Base-by-base conservation (phyloP, 2,888 invertebrate species). In the Pristionchus fissidentatus region DNA sequence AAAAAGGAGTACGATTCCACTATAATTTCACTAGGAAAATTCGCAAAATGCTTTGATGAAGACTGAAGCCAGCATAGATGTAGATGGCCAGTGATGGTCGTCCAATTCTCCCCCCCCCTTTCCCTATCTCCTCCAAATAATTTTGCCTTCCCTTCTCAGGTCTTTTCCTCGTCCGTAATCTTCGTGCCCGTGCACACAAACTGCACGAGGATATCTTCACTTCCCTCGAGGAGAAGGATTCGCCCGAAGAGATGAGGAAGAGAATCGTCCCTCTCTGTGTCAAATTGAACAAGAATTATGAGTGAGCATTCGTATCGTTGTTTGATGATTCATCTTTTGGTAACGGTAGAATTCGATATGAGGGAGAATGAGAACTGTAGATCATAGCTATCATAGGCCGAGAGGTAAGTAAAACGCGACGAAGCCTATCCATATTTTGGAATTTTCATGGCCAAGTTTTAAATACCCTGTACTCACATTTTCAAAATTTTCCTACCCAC, bases 171-270 rank as follows among this genome's bases (percentile, higher is more conserved):
- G 83, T 83, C 13, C 83, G 83, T 7, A 26, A n/a, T 38, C 38
- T 83, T 0, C 70, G 83, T 52, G 70, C 83, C 10, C 70, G 73
- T 26, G 73, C 55, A 26, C 29, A 38, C 38, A 83, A 70, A 41
- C 7, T 83, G 38, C 83, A 83, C 22, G n/a, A 81, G 38, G 38
- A 62, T 38, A 81, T 81, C 22, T 62, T 81, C 60, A 62, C 80
- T 32, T 32, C 62, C 3, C n/a, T 81, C 7, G 46, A 81, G 5
- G 80, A 81, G 35, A 38, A 29, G n/a, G 80, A 81, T 3, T 62
- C n/a, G 60, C 60, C 29, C 13, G 32, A 62, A 4, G 62, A 81
- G 22, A 60, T 46, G 32, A 49, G 1, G 29, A 62, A 43, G 41
- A 81, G n/a, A 32, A 32, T 62, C 1, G 1, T 22, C 2, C 60